These are phyloP conservation scores for Isurus oxyrinchus DNA, from an alignment of 2,113 vertebrate genomes.

Conservation along the genomic window DNA sequence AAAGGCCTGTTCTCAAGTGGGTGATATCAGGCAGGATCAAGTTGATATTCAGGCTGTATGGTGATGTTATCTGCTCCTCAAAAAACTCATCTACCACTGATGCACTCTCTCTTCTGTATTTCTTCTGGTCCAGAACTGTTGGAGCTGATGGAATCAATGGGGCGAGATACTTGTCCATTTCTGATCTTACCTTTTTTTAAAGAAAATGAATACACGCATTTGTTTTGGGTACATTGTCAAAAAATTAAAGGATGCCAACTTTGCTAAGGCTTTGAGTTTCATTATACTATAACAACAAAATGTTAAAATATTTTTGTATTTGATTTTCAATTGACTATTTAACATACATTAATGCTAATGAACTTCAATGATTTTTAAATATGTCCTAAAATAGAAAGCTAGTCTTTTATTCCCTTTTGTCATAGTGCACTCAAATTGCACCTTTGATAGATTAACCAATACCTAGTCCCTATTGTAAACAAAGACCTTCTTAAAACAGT, in stretches of 20 bases:
- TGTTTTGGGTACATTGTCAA: neutral
- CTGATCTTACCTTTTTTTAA: constrained; percentile 56
- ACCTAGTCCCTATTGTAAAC: neutral
- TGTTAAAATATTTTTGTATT: neutral
- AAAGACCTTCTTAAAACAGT: neutral
- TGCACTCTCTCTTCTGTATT: constrained; percentile 76
- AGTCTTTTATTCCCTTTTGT: neutral
- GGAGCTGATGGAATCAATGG: constrained; percentile 45
- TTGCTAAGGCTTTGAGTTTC: neutral
- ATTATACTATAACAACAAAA: neutral
- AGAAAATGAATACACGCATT: neutral
- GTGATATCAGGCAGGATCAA: constrained; percentile 76
- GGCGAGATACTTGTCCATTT: constrained; percentile 79
- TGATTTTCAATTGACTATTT: neutral
- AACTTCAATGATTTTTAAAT: neutral
- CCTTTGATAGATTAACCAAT: neutral
- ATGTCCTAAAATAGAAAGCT: neutral
- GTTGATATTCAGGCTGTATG: constrained; percentile 88
- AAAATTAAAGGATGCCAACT: neutral
- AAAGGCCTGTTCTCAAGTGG: constrained; percentile 78
- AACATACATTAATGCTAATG: neutral
- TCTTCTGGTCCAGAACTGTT: constrained; percentile 58
- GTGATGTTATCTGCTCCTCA: constrained; percentile 61
- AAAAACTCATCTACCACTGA: constrained; percentile 84
- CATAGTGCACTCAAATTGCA: neutral